Conservation (phyloP, 2,797 vertebrate genomes). For the Coccyzus lansbergi region DNA sequence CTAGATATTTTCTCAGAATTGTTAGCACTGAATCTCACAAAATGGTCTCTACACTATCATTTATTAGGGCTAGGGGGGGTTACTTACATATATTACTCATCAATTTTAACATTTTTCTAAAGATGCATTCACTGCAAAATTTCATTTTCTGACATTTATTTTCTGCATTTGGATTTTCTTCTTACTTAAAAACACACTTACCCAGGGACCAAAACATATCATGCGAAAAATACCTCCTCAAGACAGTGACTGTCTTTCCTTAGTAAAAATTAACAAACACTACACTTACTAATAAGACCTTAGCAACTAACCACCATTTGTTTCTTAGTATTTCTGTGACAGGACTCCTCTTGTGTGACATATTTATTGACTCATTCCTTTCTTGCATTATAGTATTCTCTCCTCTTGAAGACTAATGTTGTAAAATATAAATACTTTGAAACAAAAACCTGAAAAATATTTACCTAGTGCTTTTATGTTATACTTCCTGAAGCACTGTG, state of each 20-base stretch:
- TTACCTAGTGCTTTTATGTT: not conserved
- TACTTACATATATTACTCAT: not conserved
- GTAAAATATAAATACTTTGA: slow-evolving; percentile 17
- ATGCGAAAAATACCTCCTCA: not conserved
- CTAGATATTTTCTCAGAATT: not conserved
- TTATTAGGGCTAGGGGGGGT: not conserved
- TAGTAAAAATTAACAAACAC: not conserved
- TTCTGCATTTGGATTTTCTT: not conserved
- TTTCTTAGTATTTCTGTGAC: not conserved
- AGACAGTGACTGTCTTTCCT: not conserved
- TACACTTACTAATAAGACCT: not conserved
- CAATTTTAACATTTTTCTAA: not conserved
- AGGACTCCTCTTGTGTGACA: not conserved
- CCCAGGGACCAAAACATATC: not conserved
- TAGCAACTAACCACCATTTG: not conserved
- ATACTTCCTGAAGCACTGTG: not conserved
- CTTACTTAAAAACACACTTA: not conserved
- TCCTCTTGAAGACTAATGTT: slow-evolving; percentile 12
- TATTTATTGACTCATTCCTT: not conserved
- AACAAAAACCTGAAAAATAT: not conserved
- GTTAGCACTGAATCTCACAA: not conserved
- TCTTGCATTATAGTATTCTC: slow-evolving; percentile 5
- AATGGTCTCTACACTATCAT: not conserved
- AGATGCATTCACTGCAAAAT: not conserved
- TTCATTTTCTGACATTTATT: not conserved